These are phyloP conservation scores for Cartodere bifasciata DNA, from an alignment of 2,888 invertebrate species.

Conservation along the genomic window DNA sequence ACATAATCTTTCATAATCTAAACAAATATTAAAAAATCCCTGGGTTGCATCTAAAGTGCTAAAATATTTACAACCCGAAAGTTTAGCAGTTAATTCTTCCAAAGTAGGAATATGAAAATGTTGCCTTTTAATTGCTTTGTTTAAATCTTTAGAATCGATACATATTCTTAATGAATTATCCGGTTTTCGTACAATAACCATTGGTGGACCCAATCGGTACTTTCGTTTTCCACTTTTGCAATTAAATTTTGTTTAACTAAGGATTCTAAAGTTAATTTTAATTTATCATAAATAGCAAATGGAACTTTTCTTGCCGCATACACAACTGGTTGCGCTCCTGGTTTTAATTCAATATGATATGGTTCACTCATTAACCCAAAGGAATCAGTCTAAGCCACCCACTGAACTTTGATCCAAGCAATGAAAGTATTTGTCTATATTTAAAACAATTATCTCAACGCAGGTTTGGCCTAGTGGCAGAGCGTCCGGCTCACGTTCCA, in stretches of 20 bases:
- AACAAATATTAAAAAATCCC: constrained; percentile 10
- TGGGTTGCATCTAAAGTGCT: constrained; percentile 10
- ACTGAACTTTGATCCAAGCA: too few relatives aligned
- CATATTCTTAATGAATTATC: constrained; percentile 12
- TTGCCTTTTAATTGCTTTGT: constrained; percentile 14
- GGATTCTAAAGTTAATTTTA: constrained; percentile 16
- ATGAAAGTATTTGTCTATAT: too few relatives aligned
- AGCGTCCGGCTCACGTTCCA: too few relatives aligned
- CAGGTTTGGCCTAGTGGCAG: too few relatives aligned
- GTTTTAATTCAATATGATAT: constrained; percentile 3
- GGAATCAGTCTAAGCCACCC: too few relatives aligned
- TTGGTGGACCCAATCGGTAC: constrained; percentile 20
- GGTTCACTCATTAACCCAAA: background rate
- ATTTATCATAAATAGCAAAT: constrained; percentile 8
- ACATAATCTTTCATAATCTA: constrained; percentile 14
- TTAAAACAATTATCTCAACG: too few relatives aligned
- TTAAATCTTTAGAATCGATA: constrained; percentile 15
- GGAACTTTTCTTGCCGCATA: constrained; percentile 1
- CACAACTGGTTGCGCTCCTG: background rate
- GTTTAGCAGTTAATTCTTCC: constrained; percentile 13
- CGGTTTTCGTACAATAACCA: constrained; percentile 17
- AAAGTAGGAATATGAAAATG: constrained; percentile 15
- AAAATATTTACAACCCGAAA: constrained; percentile 12
- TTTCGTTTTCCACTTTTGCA: constrained; percentile 15
- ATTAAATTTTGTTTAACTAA: constrained; percentile 14